phyloP scores from a whole-genome alignment of 2,113 vertebrate genomes.

The Equus przewalskii region DNA sequence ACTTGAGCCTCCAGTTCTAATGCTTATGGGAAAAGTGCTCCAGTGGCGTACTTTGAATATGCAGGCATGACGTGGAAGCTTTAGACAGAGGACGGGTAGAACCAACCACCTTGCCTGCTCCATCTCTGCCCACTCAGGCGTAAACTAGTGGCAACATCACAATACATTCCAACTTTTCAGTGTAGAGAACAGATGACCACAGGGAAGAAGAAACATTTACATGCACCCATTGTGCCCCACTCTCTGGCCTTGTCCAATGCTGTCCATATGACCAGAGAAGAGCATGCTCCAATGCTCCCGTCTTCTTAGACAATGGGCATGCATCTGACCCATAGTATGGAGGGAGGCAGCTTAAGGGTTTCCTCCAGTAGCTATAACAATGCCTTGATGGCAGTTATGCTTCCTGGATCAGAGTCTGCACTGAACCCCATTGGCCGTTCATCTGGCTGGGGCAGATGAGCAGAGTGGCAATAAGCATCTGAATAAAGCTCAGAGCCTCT shows the following conservation, averaged over 20 bases:
- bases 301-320: background rate
- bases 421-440: background rate
- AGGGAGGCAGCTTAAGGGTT: background rate
- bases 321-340: background rate
- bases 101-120: background rate
- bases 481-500: background rate
- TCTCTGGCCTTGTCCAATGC: background rate
- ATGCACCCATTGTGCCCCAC: background rate
- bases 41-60: background rate
- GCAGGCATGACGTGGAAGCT: background rate
- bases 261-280: too few relatives aligned
- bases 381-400: background rate
- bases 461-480: fast-evolving
- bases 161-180: background rate
- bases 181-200: background rate
- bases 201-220: background rate
- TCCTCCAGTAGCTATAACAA: background rate
- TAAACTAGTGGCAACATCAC: background rate
- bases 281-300: background rate
- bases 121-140: background rate
- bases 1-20: background rate
- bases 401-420: background rate
- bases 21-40: background rate
- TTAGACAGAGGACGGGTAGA: background rate
- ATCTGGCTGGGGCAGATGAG: background rate